A percentile compares a stretch with the other conserved stretches of the same genome.
Evolutionary conservation across 2,888 invertebrate species (phyloP).

Genomic region (Dimorphilus gyrociliatus): DNA sequence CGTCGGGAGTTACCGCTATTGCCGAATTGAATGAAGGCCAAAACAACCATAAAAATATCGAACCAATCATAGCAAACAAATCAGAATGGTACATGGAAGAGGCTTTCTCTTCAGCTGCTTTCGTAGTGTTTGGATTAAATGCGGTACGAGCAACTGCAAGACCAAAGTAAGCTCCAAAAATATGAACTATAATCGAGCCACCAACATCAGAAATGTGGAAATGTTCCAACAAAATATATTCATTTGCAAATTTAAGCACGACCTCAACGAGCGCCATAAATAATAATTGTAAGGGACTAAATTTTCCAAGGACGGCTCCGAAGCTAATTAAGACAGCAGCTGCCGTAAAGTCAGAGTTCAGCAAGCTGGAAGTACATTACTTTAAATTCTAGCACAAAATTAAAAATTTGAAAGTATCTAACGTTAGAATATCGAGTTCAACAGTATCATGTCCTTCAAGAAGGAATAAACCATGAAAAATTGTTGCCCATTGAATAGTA

Average conservation of each 20-base stretch:
- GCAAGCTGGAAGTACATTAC: constrained; percentile 23
- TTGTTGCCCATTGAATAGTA: constrained; percentile 72
- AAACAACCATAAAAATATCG: constrained; percentile 82
- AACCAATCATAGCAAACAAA: constrained; percentile 79
- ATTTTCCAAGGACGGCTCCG: constrained; percentile 35
- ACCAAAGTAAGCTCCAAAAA: constrained; percentile 87
- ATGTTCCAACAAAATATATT: too few species aligned
- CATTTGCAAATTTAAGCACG: too few species aligned
- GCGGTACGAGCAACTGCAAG: constrained; percentile 58
- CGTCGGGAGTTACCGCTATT: constrained; percentile 47
- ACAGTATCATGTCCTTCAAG: too few species aligned
- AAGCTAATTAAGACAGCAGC: constrained; percentile 35
- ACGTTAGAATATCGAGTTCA: too few species aligned
- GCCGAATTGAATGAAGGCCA: constrained; percentile 95
- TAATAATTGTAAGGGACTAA: constrained; percentile 31
- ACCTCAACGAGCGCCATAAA: constrained; percentile 33
- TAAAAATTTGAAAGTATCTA: too few species aligned
- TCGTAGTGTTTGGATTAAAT: constrained; percentile 14
- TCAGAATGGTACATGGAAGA: constrained; percentile 57
- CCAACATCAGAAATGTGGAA: constrained; percentile 68
- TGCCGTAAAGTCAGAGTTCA: constrained; percentile 31
- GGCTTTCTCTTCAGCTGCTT: constrained; percentile 12
- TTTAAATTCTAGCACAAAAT: too few species aligned
- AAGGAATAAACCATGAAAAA: too few species aligned
- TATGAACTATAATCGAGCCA: constrained; percentile 76